Base-by-base conservation (phyloP, 2,888 invertebrate genomes). In the Cryptus viduatorius region DNA sequence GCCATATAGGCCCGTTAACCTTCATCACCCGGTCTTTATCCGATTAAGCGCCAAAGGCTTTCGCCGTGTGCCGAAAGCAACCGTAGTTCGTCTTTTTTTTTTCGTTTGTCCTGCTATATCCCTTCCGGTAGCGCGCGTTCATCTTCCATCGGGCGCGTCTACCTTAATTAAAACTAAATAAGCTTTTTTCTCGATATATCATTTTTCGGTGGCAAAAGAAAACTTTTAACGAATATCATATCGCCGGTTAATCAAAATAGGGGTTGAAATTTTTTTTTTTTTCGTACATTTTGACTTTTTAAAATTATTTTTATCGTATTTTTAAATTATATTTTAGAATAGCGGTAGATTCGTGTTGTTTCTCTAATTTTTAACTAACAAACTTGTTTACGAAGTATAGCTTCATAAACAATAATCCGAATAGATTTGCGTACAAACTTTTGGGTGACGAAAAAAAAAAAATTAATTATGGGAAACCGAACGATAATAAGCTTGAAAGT, bases 11-110 rank as follows among this genome's bases (percentile, higher is more conserved):
- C 76, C 42, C 19, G 44, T 59, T 29, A 24, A 56, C 56, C 37
- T 56, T 56, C 56, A 56, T 53, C 56, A 37, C 56, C 56, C 56
- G 56, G 53, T 69, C 81, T 76, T 76, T 31, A 81, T 76, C 81
- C 81, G 81, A 81, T 81, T 81, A 81, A 81, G 76, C 76, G 65
- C 64, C 69, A 64, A 56, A 56, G 50, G 68, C 75, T 81, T 76
- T 50, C 42, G 59, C 16, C 56, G n/a, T 68, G 31, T 37, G 68
- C 68, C 61, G 24, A 75, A 81, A 76, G 64, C 81, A 44, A 76
- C 53, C 56, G 19, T 24, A 8, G 10, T n/a, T 46, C 19, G 48
- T 73, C 42, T 59, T 42, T 19, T 31, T 67, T 48, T 48, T 48
- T 69, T 12, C 16, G 16, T 71, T 71, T 64, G 37, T 10, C 78